Conservation (phyloP, 1,140 invertebrate species). For the Drosophila prosaltans region DNA sequence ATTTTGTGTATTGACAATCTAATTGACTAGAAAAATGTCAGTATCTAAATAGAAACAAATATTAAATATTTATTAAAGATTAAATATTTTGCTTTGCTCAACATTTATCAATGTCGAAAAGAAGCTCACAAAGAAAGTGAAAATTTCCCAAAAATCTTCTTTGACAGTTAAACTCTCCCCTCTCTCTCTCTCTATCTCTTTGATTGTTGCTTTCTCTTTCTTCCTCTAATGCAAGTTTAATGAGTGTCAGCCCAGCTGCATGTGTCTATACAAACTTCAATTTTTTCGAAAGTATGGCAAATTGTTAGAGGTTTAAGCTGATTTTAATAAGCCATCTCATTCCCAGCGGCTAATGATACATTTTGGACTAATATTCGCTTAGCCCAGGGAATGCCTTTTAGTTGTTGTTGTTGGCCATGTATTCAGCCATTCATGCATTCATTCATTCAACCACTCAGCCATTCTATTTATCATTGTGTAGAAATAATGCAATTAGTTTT, state of each 20-base stretch:
- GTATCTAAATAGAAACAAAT: too few relatives aligned
- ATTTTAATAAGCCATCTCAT: conserved; percentile 3
- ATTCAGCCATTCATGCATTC: background rate
- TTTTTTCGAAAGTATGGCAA: background rate
- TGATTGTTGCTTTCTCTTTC: background rate
- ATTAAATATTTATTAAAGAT: too few relatives aligned
- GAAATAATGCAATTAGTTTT: background rate
- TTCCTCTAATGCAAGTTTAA: conserved; percentile 54
- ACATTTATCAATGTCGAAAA: conserved; percentile 66
- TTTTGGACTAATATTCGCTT: background rate
- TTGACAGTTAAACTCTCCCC: too few relatives aligned
- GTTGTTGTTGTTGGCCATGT: too few relatives aligned
- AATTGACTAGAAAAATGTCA: conserved; percentile 69
- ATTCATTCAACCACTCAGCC: background rate
- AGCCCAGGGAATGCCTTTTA: too few relatives aligned
- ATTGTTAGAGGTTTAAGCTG: conserved; percentile 4
- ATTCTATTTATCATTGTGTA: background rate
- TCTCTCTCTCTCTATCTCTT: too few relatives aligned
- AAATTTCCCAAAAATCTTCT: background rate
- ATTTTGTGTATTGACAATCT: conserved; percentile 59
- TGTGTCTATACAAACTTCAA: background rate
- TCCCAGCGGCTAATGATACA: background rate
- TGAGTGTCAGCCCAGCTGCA: conserved; percentile 20
- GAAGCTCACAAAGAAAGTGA: conserved; percentile 23
- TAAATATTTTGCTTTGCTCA: background rate